Base-by-base conservation (phyloP, 2,113 vertebrate genomes). In the Pogonocichla stellata region DNA sequence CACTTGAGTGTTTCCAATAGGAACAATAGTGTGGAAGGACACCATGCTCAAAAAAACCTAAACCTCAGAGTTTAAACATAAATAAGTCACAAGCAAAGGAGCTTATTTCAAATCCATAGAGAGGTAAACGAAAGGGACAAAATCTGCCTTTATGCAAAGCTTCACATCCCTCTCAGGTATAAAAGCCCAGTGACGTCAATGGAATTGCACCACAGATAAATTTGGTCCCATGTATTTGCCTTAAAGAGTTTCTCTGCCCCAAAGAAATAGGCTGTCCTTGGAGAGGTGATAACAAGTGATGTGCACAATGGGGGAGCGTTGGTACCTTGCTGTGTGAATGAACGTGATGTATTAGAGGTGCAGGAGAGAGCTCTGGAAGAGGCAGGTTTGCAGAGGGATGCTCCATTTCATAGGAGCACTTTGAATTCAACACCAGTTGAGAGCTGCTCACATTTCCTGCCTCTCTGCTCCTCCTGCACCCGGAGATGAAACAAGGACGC, bases 1-100 rank as follows among this genome's bases (percentile, higher is more conserved):
- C 19, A 72, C 53, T 74, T 75, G 78, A 78, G 58, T 2, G 4
- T 58, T 80, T 91, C 54, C 29, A 72, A 38, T 7, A 72, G 53
- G 48, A 92, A 73, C 16, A 38, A 57, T 9, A 72, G 36, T 19
- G 29, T 75, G 48, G 83, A 90, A 80, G 38, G 60, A 54, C n/a
- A 53, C 38, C 5, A 40, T 6, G 20, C 43, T 87, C 70, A 17
- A 48, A 70, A 82, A 66, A 84, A 66, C 40, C 25, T n/a, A 86
- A 95, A 90, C 12, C 12, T 38, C 22, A 34, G 73, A 65, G 26
- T 88, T 85, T 89, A 60, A 89, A 73, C n/a, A 91, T 84, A 94
- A 86, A 92, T 90, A 90, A 96, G 42, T 86, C 88, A 95, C 70
- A 71, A 91, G 81, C 26, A 70, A 67, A 78, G 26, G 17, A 62